Evolutionary conservation across 2,797 vertebrate genomes (phyloP).

Genomic region (Cercopithecus diana): DNA sequence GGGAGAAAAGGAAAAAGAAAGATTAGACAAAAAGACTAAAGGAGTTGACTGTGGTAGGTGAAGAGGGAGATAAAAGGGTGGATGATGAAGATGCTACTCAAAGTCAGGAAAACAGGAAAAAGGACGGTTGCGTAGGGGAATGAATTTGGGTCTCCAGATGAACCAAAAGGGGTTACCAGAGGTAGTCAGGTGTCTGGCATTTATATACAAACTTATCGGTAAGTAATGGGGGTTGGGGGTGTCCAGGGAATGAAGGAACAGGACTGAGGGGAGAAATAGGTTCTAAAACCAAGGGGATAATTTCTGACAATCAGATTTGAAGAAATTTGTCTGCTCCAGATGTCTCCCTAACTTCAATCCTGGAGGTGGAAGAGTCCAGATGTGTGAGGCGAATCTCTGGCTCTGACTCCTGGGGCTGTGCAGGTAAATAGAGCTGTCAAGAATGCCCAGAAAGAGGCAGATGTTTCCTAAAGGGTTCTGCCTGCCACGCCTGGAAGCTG

Average conservation of each 20-base stretch:
- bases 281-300: not conserved
- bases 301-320: not conserved
- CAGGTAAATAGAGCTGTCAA: constrained; percentile 41
- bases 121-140: not conserved
- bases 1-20: not conserved
- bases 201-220: not conserved
- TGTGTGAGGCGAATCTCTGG: constrained; percentile 16
- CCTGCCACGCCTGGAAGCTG: constrained; percentile 7
- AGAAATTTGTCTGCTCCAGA: not conserved
- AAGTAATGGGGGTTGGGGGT: not conserved
- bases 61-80: not conserved
- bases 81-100: not conserved
- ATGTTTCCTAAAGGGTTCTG: constrained; percentile 34
- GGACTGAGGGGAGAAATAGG: not conserved
- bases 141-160: not conserved
- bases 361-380: not conserved
- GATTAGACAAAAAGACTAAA: not conserved
- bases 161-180: not conserved
- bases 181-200: not conserved
- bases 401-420: not conserved
- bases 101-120: not conserved
- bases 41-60: not conserved
- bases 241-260: not conserved
- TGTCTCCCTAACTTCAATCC: not conserved
- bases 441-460: constrained; percentile 51